Conservation (phyloP, 1,140 invertebrate genomes). For the Sycophaga agraensis region DNA sequence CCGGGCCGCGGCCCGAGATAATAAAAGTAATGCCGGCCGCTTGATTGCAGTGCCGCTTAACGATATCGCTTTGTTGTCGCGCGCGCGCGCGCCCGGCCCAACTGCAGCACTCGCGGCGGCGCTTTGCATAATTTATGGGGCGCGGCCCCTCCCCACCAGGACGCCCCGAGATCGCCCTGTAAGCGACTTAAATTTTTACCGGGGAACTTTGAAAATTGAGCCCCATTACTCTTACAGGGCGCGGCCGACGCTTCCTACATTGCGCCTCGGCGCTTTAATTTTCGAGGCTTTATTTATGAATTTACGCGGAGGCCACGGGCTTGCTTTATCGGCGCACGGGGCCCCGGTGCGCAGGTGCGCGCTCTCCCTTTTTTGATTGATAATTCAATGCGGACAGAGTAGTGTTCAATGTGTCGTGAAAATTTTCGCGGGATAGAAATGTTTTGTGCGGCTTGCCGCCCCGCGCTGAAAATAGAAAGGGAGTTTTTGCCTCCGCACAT, state of each 20-base stretch:
- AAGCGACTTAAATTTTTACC: conserved; percentile 4
- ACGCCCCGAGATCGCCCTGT: too few relatives aligned
- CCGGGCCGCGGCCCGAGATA: conserved; percentile 35
- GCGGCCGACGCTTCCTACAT: background rate
- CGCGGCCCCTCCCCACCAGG: background rate
- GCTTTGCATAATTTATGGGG: conserved; percentile 35
- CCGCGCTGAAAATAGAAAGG: too few relatives aligned
- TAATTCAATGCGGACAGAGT: too few relatives aligned
- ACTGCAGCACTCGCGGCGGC: background rate
- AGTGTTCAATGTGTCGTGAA: too few relatives aligned
- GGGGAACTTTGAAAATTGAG: background rate
- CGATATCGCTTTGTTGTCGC: conserved; percentile 38
- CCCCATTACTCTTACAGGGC: too few relatives aligned
- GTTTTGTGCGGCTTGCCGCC: too few relatives aligned
- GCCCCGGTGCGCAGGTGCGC: too few relatives aligned
- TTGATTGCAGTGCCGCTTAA: conserved; percentile 36
- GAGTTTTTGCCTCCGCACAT: too few relatives aligned
- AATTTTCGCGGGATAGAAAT: too few relatives aligned
- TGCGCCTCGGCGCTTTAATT: background rate
- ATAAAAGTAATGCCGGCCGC: conserved; percentile 40
- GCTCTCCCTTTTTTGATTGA: too few relatives aligned
- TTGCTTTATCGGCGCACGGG: too few relatives aligned
- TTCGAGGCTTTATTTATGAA: background rate
- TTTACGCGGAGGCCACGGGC: background rate
- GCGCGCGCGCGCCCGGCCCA: background rate